Evolutionary conservation across 2,113 vertebrate genomes (phyloP).

Genomic region (Henicopernis longicauda): DNA sequence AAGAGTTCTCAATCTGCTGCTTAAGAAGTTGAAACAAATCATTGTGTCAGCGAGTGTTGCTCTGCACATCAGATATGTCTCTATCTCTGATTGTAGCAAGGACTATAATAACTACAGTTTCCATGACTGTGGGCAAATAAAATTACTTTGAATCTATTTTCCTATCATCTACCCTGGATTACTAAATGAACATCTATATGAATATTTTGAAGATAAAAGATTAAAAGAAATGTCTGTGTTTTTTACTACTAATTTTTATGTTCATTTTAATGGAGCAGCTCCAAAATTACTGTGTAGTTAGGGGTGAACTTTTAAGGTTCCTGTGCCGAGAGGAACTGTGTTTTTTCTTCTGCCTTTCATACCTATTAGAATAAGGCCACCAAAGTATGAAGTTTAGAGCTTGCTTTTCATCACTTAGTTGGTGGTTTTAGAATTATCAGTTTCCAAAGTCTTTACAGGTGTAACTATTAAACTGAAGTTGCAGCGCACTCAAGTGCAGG

Average conservation of each 20-base stretch:
- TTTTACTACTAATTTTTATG: not conserved
- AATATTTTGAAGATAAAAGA: not conserved
- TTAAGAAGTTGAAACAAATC: not conserved
- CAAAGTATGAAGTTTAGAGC: not conserved
- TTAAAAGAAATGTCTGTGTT: not conserved
- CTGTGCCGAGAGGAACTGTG: not conserved
- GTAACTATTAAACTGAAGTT: not conserved
- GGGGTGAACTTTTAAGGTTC: not conserved
- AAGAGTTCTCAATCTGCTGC: not conserved
- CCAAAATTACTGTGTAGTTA: not conserved
- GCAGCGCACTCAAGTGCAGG: not conserved
- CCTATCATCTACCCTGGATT: not conserved
- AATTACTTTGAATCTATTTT: not conserved
- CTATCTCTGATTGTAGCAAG: not conserved
- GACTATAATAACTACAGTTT: not conserved
- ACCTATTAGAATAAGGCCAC: not conserved
- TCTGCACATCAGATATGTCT: not conserved
- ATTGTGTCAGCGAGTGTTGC: not conserved
- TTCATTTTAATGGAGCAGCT: not conserved
- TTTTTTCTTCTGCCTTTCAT: not conserved
- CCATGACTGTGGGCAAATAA: not conserved
- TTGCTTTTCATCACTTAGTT: not conserved
- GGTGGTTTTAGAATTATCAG: not conserved
- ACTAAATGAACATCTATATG: not conserved
- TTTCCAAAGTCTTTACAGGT: not conserved